Base-by-base conservation (phyloP, 2,113 vertebrate species). In the Oriolus oriolus region DNA sequence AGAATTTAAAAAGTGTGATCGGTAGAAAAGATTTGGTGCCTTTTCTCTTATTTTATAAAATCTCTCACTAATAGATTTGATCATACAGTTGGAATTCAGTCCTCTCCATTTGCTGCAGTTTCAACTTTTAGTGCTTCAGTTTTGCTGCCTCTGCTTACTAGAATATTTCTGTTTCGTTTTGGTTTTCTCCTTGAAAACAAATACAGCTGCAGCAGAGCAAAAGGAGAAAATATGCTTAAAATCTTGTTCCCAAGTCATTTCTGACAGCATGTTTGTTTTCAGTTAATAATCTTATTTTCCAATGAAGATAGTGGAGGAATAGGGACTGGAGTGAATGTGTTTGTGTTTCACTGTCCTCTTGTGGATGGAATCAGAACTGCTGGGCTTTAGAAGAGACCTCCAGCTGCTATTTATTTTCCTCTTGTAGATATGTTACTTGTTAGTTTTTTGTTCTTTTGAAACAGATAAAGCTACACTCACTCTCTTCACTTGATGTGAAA, bases 331-430 rank as follows among this genome's bases (percentile, higher is more conserved):
- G 11, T 41, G 27, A 41, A n/a, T 95, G 91, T 87, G 39, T 95
- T 95, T 97, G 81, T 96, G 56, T 97, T 92, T 65, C 95, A 91
- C 59, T 97, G 96, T 83, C 97, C 97, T 94, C 96, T 96, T 37
- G 93, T 97, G 97, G 94, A 96, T 97, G 84, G 95, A 97, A 96
- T 96, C 78, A 89, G 84, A 93, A 93, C 53, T 97, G 91, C 83
- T 89, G 83, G 94, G 96, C 91, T 97, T 84, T 71, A 95, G 89
- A 70, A 54, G 70, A 63, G 8, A 59, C n/a, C 75, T 81, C 93
- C 93, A 31, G 59, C 41, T 87, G 19, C 65, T 70, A 10, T 42
- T 69, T 61, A 16, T 88, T 93, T 91, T 80, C 16, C 24, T 69
- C 11, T 52, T 54, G 13, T 5, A 74, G 42, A 49, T 90, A 74